phyloP scores from a whole-genome alignment of 2,888 invertebrate genomes.

The Eucera pruinosa region DNA sequence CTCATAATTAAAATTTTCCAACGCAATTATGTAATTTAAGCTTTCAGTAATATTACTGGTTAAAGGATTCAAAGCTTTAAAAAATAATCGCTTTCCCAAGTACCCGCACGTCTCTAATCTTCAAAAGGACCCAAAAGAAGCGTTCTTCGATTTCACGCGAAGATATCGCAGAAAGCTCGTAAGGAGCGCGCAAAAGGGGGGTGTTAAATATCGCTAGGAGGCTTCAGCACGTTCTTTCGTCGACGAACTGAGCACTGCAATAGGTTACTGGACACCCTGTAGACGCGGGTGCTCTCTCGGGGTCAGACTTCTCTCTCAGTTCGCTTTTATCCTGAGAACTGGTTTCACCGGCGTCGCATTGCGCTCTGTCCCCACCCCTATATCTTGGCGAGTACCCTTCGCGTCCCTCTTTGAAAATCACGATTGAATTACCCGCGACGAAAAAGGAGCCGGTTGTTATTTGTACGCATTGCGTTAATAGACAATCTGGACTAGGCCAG shows the following conservation, averaged over 20 bases:
- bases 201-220: conserved; percentile 17
- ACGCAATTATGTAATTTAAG: too few relatives aligned
- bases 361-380: conserved; percentile 48
- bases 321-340: conserved; percentile 68
- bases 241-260: conserved; percentile 26
- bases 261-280: conserved; percentile 62
- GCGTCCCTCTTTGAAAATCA: conserved; percentile 40
- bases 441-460: conserved; percentile 31
- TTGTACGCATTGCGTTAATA: conserved; percentile 45
- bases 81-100: neutral
- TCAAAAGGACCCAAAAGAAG: too few relatives aligned
- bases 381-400: conserved; percentile 11
- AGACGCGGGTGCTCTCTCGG: conserved; percentile 56
- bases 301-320: conserved; percentile 59
- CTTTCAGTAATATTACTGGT: too few relatives aligned
- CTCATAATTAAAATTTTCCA: too few relatives aligned
- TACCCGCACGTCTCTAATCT: neutral
- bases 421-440: conserved; percentile 63
- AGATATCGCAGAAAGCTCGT: conserved; percentile 2
- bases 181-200: neutral
- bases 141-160: conserved; percentile 1
- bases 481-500: conserved; percentile 53
- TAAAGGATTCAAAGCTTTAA: too few relatives aligned
- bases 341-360: conserved; percentile 69
- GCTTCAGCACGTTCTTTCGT: conserved; percentile 11